Conservation (phyloP, 2,797 vertebrate species). For the Orestias chungarensis region DNA sequence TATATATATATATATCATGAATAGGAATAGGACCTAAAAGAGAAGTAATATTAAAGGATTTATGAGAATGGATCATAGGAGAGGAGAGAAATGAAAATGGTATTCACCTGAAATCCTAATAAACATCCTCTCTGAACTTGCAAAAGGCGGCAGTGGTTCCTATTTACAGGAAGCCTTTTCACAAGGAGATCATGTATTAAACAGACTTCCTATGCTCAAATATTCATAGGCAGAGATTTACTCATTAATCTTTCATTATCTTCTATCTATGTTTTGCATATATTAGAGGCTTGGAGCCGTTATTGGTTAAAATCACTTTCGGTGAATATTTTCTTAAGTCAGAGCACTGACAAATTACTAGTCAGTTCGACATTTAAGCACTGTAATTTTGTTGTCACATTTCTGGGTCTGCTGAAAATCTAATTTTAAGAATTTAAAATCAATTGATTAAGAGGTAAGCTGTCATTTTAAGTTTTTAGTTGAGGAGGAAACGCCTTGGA, state of each 20-base stretch:
- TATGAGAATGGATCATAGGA: constrained; percentile 59
- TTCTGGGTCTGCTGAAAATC: constrained; percentile 22
- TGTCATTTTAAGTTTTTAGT: constrained; percentile 31
- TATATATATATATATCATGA: constrained; percentile 23
- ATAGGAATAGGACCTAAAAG: constrained; percentile 46
- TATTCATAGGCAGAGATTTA: constrained; percentile 81
- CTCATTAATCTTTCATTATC: constrained; percentile 83
- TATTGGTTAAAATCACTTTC: constrained; percentile 58
- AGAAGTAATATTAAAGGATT: constrained; percentile 65
- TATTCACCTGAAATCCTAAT: constrained; percentile 70
- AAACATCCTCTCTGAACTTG: constrained; percentile 59
- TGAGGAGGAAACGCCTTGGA: constrained; percentile 35
- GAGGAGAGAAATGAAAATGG: constrained; percentile 73
- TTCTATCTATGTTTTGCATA: constrained; percentile 76
- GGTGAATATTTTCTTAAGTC: constrained; percentile 24
- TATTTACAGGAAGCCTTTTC: constrained; percentile 74
- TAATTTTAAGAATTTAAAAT: constrained; percentile 12
- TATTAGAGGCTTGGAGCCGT: constrained; percentile 47
- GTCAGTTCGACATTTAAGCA: constrained; percentile 27
- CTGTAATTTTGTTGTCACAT: constrained; percentile 22
- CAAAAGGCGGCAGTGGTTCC: constrained; percentile 39
- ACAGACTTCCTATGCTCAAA: constrained; percentile 79
- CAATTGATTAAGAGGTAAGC: constrained; percentile 16
- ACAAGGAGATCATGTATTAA: constrained; percentile 78
- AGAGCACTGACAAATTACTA: constrained; percentile 29